Percentiles rank a stretch among this genome's conserved stretches.
Conservation (phyloP, 2,113 vertebrate species). For the Numida meleagris region DNA sequence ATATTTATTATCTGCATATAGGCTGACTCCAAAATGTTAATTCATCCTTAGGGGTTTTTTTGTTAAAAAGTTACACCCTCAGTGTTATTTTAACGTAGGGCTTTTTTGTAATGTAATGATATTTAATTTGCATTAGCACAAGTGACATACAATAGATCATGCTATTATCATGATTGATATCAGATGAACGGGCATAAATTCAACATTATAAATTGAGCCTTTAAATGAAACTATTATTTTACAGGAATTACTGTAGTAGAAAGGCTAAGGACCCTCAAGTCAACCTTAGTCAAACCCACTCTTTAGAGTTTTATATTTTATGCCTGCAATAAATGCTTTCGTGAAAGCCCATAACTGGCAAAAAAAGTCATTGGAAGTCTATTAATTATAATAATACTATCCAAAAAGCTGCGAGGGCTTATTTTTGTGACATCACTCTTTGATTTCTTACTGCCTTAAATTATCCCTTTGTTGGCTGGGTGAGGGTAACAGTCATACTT, state of each 20-base stretch:
- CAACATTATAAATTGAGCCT: slow-evolving; percentile 86
- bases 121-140: slow-evolving; percentile 83
- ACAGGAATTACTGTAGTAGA: slow-evolving; percentile 82
- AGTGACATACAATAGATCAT: slow-evolving; percentile 86
- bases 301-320: slow-evolving; percentile 84
- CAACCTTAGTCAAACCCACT: slow-evolving; percentile 82
- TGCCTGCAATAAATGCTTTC: slow-evolving; percentile 84
- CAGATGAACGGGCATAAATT: slow-evolving; percentile 86
- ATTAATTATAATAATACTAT: slow-evolving; percentile 87
- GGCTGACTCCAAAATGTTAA: background rate
- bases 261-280: slow-evolving; percentile 83
- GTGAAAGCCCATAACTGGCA: slow-evolving; percentile 81
- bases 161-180: slow-evolving; percentile 87
- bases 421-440: slow-evolving; percentile 86
- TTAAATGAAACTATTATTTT: slow-evolving; percentile 88
- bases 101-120: slow-evolving; percentile 80
- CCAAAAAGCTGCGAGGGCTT: slow-evolving; percentile 85
- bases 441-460: slow-evolving; percentile 88
- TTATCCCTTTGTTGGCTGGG: slow-evolving; percentile 85
- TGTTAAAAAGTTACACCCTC: slow-evolving; percentile 64
- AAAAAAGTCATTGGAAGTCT: slow-evolving; percentile 84
- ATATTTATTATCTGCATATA: background rate
- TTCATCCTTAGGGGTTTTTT: slow-evolving; percentile 19
- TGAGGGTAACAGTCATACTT: slow-evolving; percentile 85
- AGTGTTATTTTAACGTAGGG: slow-evolving; percentile 81